These are phyloP conservation scores for Aplysina aerophoba DNA, from an alignment of 37 sponge, comb jelly and placozoan genomes.

Conservation along the genomic window DNA sequence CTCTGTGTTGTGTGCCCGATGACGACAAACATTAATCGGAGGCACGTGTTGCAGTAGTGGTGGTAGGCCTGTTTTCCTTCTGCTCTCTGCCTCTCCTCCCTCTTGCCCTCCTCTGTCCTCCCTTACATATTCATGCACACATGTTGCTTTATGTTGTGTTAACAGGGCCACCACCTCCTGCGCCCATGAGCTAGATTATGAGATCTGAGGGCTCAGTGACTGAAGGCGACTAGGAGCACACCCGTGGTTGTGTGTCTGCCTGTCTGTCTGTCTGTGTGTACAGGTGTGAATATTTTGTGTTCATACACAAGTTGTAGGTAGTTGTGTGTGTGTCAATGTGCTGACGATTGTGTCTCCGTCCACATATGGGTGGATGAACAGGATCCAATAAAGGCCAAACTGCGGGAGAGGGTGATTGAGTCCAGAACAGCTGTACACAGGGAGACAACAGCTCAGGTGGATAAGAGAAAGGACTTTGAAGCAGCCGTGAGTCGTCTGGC, in stretches of 20 bases:
- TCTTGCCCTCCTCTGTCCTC: background rate
- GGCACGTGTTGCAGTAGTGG: constrained; percentile 11
- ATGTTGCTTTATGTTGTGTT: constrained; percentile 17
- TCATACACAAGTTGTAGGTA: too few relatives aligned
- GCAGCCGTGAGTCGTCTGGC: constrained; percentile 56
- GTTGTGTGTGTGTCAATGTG: background rate
- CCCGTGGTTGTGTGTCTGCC: background rate
- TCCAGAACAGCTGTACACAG: constrained; percentile 34
- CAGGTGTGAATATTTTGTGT: too few relatives aligned
- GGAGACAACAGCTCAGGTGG: constrained; percentile 47
- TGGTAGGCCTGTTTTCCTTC: background rate
- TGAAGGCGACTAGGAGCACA: background rate
- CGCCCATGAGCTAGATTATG: constrained; percentile 26
- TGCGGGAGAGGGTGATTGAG: constrained; percentile 40
- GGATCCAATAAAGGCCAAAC: constrained; percentile 15
- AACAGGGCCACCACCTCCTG: constrained; percentile 1
- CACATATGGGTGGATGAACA: background rate
- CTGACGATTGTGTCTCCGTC: background rate
- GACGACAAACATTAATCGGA: constrained; percentile 28
- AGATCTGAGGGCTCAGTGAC: constrained; percentile 22
- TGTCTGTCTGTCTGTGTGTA: background rate
- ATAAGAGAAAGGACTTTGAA: constrained; percentile 69
- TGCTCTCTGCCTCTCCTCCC: background rate
- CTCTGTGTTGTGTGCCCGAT: background rate
- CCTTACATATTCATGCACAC: background rate